Evolutionary conservation across 2,113 vertebrate genomes (phyloP), one percentile per base, ranked within the genome.

Genomic region (Sula dactylatra): DNA sequence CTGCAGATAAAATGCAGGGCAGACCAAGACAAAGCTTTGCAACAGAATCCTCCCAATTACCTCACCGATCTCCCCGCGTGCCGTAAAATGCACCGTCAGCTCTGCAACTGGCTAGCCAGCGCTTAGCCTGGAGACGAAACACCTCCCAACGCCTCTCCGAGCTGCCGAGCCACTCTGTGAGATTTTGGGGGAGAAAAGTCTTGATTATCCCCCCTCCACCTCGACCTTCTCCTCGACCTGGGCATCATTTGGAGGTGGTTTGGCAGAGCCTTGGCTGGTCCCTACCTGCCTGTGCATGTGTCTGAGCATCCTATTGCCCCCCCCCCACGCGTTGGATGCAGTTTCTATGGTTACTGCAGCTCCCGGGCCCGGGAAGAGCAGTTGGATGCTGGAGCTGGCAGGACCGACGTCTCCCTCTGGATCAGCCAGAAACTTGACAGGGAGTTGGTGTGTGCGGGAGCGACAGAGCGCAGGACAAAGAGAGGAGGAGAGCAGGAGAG

Each of bases 261-360:
- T 92, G 84, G 80, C 2, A 14, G 81, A 92, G 94, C 82, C 21
- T 78, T 88, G 96, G 65, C 72, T 71, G 93, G 81, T 90, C 90
- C 93, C 93, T 93, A 96, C 96, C 97, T 97, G 95, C 67, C 84
- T 90, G 80, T 95, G 77, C 86, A 58, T 93, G 91, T 92, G 65
- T 88, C 67, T 85, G 94, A 84, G 54, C 71, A 36, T 86, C 93
- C n/a, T 77, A 5, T 61, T 83, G 6, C 11, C 87, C 95, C 81
- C 95, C 81, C 97, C 95, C 82, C 76, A 55, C 97, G 94, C 93
- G 93, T 97, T 98, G 98, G 98, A 96, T 94, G 88, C 93, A 1
- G 98, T 98, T 98, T 98, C 98, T 97, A 98, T 98, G 98, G 98
- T 97, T 98, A 98, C 98, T 52, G 56, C 77, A 72, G 96, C 92